Evolutionary conservation across 1,140 invertebrate species (phyloP), one percentile per base, ranked within the genome.

Genomic region (Steinernema khuongi): DNA sequence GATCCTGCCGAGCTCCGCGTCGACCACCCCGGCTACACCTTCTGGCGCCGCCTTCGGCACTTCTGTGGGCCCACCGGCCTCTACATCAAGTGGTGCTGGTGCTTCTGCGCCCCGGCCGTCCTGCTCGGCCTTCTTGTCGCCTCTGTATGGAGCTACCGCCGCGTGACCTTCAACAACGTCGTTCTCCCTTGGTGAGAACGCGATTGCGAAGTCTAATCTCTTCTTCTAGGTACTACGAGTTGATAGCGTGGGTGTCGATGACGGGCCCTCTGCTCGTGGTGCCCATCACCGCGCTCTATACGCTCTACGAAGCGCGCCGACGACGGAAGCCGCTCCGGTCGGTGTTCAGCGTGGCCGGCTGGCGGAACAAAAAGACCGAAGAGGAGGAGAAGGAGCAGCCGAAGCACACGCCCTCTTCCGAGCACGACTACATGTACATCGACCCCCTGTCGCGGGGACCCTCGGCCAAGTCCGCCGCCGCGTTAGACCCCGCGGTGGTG

Each of bases 231-330:
- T 41, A 43, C 43, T 83, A 84, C 43, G 81, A 84, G 68, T 31
- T 77, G n/a, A 78, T 84, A 32, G 81, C 81, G 18, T 83, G 82
- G 81, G 73, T 84, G 17, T 70, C 76, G 17, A 83, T 83, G 81
- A 77, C 82, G 19, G 81, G 81, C 2, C 80, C 79, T 17, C 68
- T 81, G 19, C 67, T 82, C 26, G 72, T 82, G 67, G 75, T 83
- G 1, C 81, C 79, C 17, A 60, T 75, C 26, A 79, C 72, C 1
- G 74, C 74, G 7, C 11, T 60, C 50, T 60, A 60, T 22, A 60
- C 50, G 50, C 50, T 60, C 50, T 60, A 60, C 50, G 50, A 60
- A 60, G 50, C 50, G 50, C 11, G 22, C 4, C 50, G 50, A 4
- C 50, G 50, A 7, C 50, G 50, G 2, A 60, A 60, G 50, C 50